A percentile compares a stretch with the other conserved stretches of the same genome.
Evolutionary conservation across 2,113 vertebrate species (phyloP).

Genomic region (Lagopus leucura): DNA sequence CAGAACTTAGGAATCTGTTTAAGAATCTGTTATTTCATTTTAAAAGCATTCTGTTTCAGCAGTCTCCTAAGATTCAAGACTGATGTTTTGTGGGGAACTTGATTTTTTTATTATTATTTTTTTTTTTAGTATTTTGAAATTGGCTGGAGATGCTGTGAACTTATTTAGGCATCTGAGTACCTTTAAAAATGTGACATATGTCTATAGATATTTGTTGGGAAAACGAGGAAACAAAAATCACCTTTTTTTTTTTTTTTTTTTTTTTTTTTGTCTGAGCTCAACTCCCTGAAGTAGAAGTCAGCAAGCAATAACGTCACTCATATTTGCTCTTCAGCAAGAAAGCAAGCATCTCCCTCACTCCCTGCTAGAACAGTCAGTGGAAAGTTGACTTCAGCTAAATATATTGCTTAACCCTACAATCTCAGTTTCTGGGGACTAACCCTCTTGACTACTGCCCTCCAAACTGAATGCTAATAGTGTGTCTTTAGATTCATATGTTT

Average conservation of each 20-base stretch:
- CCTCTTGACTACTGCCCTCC: too few relatives aligned
- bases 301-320: not conserved
- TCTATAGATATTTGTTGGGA: not conserved
- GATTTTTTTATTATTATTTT: not conserved
- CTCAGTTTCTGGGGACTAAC: not conserved
- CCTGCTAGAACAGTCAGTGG: not conserved
- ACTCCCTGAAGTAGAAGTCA: not conserved
- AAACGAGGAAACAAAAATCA: not conserved
- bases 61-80: accelerated
- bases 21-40: not conserved
- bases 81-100: not conserved
- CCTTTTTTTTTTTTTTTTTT: not conserved
- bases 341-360: not conserved
- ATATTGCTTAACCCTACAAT: not conserved
- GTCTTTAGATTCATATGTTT: not conserved
- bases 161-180: not conserved
- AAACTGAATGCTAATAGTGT: not conserved
- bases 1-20: not conserved
- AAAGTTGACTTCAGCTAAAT: not conserved
- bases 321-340: not conserved
- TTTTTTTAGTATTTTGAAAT: not conserved
- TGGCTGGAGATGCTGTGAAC: not conserved
- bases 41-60: not conserved
- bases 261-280: not conserved
- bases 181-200: not conserved